Conservation (phyloP, 2,888 invertebrate species). For the Falcaria lacertinaria region DNA sequence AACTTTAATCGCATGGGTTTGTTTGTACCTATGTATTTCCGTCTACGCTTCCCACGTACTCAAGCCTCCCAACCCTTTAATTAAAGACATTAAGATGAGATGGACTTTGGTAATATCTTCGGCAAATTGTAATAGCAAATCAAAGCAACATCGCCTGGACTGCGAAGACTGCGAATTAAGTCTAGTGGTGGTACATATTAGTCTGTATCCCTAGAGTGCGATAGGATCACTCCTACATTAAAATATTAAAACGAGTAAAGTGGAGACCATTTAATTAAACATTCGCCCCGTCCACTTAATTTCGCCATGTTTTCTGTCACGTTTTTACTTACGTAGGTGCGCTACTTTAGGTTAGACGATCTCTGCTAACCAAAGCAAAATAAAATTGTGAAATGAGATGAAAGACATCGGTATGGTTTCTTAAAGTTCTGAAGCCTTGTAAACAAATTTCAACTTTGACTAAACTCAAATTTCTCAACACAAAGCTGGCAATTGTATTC, state of each 20-base stretch:
- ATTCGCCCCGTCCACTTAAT: too few relatives aligned
- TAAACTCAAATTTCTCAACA: constrained; percentile 46
- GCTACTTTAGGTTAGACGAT: too few relatives aligned
- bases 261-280: too few relatives aligned
- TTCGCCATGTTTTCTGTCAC: too few relatives aligned
- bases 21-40: constrained; percentile 36
- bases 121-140: not conserved
- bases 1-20: constrained; percentile 67
- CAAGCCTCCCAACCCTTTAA: constrained; percentile 60
- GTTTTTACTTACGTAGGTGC: too few relatives aligned
- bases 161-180: too few relatives aligned
- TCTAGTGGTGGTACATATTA: too few relatives aligned
- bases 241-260: too few relatives aligned
- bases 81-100: constrained; percentile 43
- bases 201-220: too few relatives aligned
- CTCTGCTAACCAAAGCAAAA: constrained; percentile 15
- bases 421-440: constrained; percentile 56
- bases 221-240: too few relatives aligned
- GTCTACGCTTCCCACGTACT: constrained; percentile 30
- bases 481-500: constrained; percentile 31
- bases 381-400: constrained; percentile 42
- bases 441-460: constrained; percentile 46
- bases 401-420: constrained; percentile 50
- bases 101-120: constrained; percentile 22
- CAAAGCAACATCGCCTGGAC: too few relatives aligned